Evolutionary conservation across 2,888 invertebrate species (phyloP).

Genomic region (Cryptocephalus primarius): DNA sequence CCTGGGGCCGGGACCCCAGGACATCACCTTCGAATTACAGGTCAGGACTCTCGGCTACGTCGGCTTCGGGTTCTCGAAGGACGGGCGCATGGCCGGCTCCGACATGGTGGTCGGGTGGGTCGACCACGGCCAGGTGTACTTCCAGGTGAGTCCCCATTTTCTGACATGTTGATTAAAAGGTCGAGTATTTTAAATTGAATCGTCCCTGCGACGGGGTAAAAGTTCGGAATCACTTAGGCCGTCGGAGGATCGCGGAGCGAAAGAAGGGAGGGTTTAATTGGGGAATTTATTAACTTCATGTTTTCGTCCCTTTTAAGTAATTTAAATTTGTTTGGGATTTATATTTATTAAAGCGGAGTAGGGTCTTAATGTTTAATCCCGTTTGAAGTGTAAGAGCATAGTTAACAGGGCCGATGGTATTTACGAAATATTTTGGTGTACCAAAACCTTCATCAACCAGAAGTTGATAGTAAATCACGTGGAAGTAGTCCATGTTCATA

Average conservation of each 20-base stretch:
- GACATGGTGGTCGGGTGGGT: constrained; percentile 89
- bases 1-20: constrained; percentile 54
- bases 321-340: constrained; percentile 7
- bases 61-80: constrained; percentile 75
- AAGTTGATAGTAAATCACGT: no score
- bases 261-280: constrained; percentile 11
- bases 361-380: no score
- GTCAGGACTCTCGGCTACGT: constrained; percentile 78
- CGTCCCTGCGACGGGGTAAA: constrained; percentile 1
- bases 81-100: constrained; percentile 67
- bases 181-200: constrained; percentile 3
- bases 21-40: constrained; percentile 74
- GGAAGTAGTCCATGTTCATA: no score
- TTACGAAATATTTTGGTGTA: no score
- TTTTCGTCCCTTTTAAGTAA: constrained; percentile 9
- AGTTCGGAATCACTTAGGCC: constrained; percentile 5
- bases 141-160: constrained; percentile 53
- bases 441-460: no score
- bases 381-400: no score
- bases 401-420: no score
- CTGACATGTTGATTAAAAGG: background rate
- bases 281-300: constrained; percentile 10
- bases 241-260: constrained; percentile 8
- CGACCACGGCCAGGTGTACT: constrained; percentile 66
- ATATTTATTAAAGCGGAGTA: background rate